These are phyloP conservation scores for Ditylenchus weischeri DNA, from an alignment of 2,888 invertebrate genomes.

Conservation along the genomic window DNA sequence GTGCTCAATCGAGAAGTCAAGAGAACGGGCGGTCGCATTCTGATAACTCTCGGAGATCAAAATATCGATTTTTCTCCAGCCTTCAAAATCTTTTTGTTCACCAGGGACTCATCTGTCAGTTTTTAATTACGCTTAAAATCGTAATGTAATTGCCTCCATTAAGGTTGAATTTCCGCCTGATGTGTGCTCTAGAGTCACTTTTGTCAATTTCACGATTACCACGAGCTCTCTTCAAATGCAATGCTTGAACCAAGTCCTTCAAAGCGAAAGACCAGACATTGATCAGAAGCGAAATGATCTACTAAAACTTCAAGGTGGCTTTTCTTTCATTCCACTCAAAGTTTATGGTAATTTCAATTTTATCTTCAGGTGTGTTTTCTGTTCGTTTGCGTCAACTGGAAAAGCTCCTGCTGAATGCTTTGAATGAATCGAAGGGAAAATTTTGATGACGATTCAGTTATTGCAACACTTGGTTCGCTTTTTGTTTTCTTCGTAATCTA, in stretches of 20 bases:
- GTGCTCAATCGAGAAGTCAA: constrained; percentile 84
- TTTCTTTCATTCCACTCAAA: not conserved
- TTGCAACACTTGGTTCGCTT: constrained; percentile 73
- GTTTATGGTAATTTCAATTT: not conserved
- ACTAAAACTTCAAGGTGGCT: constrained; percentile 82
- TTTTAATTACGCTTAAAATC: constrained; percentile 6
- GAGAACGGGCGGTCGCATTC: constrained; percentile 91
- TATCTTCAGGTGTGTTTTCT: constrained; percentile 77
- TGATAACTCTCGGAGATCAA: constrained; percentile 97
- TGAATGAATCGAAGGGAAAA: constrained; percentile 97
- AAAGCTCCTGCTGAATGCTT: constrained; percentile 88
- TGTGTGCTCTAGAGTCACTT: constrained; percentile 96
- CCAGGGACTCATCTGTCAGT: constrained; percentile 86
- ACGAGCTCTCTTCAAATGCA: constrained; percentile 94
- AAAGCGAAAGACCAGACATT: constrained; percentile 95
- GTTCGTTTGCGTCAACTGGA: constrained; percentile 89
- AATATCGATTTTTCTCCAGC: constrained; percentile 98
- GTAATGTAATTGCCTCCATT: not conserved
- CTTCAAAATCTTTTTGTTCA: constrained; percentile 96
- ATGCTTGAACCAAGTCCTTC: constrained; percentile 87
- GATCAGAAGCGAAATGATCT: constrained; percentile 96
- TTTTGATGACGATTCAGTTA: constrained; percentile 67
- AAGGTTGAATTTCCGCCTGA: constrained; percentile 93
- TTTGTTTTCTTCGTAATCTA: too few species aligned
- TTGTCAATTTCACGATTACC: constrained; percentile 98